Base-by-base conservation (phyloP, 2,888 invertebrate genomes). In the Prosopocoilus inquinatus region DNA sequence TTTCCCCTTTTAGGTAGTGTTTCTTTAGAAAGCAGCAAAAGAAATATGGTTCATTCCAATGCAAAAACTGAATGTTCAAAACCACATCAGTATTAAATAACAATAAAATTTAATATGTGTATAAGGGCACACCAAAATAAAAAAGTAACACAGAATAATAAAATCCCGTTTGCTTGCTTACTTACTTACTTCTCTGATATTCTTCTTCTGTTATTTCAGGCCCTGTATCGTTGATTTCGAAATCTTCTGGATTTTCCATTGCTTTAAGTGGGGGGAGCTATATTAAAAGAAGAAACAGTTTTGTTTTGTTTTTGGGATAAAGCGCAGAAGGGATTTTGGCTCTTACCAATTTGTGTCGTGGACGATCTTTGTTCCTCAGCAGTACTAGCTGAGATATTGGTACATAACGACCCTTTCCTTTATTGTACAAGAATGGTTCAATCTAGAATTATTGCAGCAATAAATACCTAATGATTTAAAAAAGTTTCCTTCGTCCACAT, bases 341-440 rank as follows among this genome's bases (percentile, higher is more conserved):
- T 57, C 66, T 68, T 79, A 88, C 89, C 83, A 91, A 82, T 78
- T 90, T 91, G 66, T 91, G 87, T 55, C 89, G 81, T 0, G 89
- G 82, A 39, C 95, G 81, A 67, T 95, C 94, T 72, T 90, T 91
- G 74, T 95, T 96, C 62, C 96, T 80, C 50, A 91, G 78, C 51
- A 95, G 80, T 2, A 97, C 94, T 52, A 98, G 78, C 70, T 94
- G 91, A 0, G 91, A 88, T 65, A 96, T 88, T 0, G 95, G 94
- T 67, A 97, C 89, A 76, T 93, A 89, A 55, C 91, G 88, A 0
- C 98, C 97, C 66, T 87, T 86, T 2, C 98, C 98, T 71, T 88
- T 91, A 74, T 96, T 95, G 77, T 97, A 97, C 15, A 98, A 79
- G 75, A 94, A 96, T 1, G 93, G 94, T 67, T 91, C 90, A 9